A percentile compares a stretch with the other conserved stretches of the same genome.
Conservation (phyloP, 1,140 invertebrate species). For the Neodiprion pinetum region DNA sequence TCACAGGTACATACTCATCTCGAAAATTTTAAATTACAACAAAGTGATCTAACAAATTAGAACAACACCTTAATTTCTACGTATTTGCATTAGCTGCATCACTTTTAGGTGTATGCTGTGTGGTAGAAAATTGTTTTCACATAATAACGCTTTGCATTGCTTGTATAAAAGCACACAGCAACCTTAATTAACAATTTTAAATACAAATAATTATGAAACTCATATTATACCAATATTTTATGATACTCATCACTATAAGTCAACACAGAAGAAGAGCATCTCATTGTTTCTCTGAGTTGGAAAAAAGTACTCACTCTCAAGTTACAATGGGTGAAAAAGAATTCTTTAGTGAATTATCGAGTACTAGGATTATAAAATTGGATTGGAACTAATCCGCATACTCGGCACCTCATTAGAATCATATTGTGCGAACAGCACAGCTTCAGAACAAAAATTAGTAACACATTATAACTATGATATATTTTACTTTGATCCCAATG, state of each 20-base stretch:
- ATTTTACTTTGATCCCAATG: neutral
- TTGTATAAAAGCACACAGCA: neutral
- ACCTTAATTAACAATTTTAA: neutral
- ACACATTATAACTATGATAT: neutral
- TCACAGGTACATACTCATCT: neutral
- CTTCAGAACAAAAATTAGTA: neutral
- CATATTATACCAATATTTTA: neutral
- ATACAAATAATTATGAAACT: neutral
- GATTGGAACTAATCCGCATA: no score
- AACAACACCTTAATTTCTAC: neutral
- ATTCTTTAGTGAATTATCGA: no score
- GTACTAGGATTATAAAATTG: no score
- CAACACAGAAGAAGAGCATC: neutral
- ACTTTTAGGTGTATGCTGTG: neutral
- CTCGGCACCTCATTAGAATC: no score
- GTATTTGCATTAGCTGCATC: neutral
- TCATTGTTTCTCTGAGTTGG: neutral
- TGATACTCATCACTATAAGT: neutral
- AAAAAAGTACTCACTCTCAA: no score
- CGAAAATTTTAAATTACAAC: neutral
- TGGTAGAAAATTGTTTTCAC: neutral
- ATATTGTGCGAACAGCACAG: no score
- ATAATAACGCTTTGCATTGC: neutral
- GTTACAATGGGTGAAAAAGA: neutral
- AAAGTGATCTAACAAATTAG: neutral